Conservation (phyloP, 1,140 invertebrate genomes). For the Oncopeltus fasciatus region DNA sequence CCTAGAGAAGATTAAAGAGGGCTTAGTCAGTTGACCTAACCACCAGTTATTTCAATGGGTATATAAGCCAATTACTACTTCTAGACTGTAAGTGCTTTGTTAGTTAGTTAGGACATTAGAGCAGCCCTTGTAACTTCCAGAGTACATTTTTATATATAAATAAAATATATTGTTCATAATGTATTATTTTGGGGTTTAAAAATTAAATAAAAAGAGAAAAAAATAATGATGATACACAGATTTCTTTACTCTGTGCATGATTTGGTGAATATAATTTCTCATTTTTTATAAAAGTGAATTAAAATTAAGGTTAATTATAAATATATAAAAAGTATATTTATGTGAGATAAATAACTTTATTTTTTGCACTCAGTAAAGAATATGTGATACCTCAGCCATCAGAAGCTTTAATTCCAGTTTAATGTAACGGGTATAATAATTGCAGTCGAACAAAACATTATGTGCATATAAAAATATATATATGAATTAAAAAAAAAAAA, state of each 20-base stretch:
- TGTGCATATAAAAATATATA: background rate
- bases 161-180: background rate
- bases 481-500: background rate
- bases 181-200: too few species aligned
- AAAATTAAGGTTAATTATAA: background rate
- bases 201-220: background rate
- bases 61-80: too few species aligned
- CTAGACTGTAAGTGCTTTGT: background rate
- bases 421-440: background rate
- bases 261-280: background rate
- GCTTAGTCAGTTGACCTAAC: too few species aligned
- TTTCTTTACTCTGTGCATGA: background rate
- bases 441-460: background rate
- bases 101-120: background rate
- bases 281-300: too few species aligned
- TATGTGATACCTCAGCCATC: conserved; percentile 6
- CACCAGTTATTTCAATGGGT: too few species aligned
- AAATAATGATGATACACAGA: background rate
- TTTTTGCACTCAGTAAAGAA: conserved; percentile 9
- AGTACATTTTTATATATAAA: too few species aligned
- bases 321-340: background rate
- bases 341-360: background rate
- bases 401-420: background rate
- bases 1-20: too few species aligned
- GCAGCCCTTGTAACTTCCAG: background rate